Evolutionary conservation across 1,140 invertebrate species (phyloP).

Genomic region (Cecropterus lyciades): DNA sequence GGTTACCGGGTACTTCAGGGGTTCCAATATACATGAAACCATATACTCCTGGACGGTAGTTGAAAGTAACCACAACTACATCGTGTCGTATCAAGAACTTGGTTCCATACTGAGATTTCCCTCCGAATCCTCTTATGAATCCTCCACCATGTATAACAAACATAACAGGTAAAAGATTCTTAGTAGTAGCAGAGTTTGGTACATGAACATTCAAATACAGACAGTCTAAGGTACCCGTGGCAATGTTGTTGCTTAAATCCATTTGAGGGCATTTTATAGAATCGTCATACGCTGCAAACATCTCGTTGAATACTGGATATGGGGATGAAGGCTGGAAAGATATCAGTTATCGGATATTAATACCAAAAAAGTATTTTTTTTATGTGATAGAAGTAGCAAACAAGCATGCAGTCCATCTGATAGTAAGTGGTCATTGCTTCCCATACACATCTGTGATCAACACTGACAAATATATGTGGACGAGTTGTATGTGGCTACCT

Average conservation of each 20-base stretch:
- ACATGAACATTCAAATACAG: slow-evolving; percentile 43
- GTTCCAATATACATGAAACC: slow-evolving; percentile 43
- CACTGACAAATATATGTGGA: no score
- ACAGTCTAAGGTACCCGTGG: slow-evolving; percentile 37
- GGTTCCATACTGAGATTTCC: slow-evolving; percentile 24
- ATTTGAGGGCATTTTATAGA: slow-evolving; percentile 40
- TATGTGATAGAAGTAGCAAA: no score
- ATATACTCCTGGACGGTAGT: slow-evolving; percentile 40
- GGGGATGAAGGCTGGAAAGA: slow-evolving; percentile 27
- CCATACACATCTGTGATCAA: no score
- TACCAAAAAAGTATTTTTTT: no score
- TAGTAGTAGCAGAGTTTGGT: slow-evolving; percentile 32
- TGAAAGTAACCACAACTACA: slow-evolving; percentile 41
- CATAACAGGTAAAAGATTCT: slow-evolving; percentile 34
- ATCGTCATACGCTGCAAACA: slow-evolving; percentile 38
- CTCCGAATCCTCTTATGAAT: slow-evolving; percentile 26
- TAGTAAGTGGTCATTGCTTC: no score
- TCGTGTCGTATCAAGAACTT: slow-evolving; percentile 42
- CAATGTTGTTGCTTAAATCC: slow-evolving; percentile 9
- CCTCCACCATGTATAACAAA: slow-evolving; percentile 41
- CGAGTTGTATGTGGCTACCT: no score
- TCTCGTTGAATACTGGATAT: slow-evolving; percentile 20
- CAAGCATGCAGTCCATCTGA: no score
- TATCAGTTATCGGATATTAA: no score
- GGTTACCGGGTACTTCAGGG: slow-evolving; percentile 46